A percentile compares a stretch with the other conserved stretches of the same genome.
Evolutionary conservation across 1,140 invertebrate species (phyloP).

Genomic region (Zaprionus capensis): DNA sequence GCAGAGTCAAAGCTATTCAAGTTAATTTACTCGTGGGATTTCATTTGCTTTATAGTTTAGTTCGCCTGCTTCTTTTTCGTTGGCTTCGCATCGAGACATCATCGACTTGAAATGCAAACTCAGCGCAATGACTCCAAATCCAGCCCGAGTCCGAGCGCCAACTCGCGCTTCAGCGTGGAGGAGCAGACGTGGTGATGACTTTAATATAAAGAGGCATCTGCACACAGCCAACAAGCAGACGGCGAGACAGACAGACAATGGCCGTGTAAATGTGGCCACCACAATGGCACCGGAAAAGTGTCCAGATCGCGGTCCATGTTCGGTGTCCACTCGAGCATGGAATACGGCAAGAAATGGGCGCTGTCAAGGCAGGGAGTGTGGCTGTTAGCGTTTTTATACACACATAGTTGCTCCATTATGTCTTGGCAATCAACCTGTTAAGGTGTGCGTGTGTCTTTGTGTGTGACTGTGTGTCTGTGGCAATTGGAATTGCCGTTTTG

Average conservation of each 20-base stretch:
- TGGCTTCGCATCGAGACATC: constrained; percentile 39
- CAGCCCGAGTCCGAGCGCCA: not conserved
- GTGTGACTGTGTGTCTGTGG: constrained; percentile 18
- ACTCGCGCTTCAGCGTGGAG: not conserved
- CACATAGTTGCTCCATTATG: constrained; percentile 17
- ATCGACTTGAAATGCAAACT: constrained; percentile 64
- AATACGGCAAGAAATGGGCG: constrained; percentile 30
- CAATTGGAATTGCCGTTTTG: constrained; percentile 36
- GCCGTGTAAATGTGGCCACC: constrained; percentile 4
- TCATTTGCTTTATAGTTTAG: constrained; percentile 25
- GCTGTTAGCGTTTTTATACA: constrained; percentile 7
- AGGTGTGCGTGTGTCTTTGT: constrained; percentile 12
- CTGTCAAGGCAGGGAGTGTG: constrained; percentile 12
- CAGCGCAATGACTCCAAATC: constrained; percentile 68
- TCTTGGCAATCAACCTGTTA: constrained; percentile 30
- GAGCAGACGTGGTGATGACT: constrained; percentile 45
- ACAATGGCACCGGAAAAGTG: constrained; percentile 54
- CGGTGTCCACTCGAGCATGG: constrained; percentile 69
- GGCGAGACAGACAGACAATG: constrained; percentile 6
- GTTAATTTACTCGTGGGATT: constrained; percentile 77
- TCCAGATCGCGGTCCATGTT: constrained; percentile 69
- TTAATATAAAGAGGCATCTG: constrained; percentile 35
- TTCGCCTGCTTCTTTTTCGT: constrained; percentile 26
- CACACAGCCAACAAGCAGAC: not conserved
- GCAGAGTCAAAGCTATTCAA: constrained; percentile 60